A percentile compares a stretch with the other conserved stretches of the same genome.
Evolutionary conservation across 2,888 invertebrate species (phyloP).

Genomic region (Gortyna flavago): DNA sequence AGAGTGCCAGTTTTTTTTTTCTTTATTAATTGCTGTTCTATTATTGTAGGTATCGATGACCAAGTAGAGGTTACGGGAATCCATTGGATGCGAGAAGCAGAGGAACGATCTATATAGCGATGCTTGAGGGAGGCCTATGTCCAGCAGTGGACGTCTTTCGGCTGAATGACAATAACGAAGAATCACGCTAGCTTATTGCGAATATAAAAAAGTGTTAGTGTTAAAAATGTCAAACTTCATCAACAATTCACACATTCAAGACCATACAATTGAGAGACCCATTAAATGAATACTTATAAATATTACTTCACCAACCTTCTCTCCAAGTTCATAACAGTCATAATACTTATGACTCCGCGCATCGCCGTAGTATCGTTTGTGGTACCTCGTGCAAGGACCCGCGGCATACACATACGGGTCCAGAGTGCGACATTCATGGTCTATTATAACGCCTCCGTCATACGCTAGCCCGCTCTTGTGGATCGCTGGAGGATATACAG

Average conservation of each 20-base stretch:
- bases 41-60: neutral
- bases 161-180: neutral
- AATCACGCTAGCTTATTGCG: neutral
- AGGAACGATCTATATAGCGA: neutral
- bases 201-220: neutral
- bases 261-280: neutral
- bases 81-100: neutral
- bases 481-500: slow-evolving; percentile 82
- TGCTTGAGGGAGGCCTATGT: neutral
- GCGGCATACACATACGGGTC: slow-evolving; percentile 92
- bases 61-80: neutral
- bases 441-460: slow-evolving; percentile 91
- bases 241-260: neutral
- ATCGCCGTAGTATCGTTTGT: slow-evolving; percentile 88
- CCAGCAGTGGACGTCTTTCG: neutral
- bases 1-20: too few species aligned
- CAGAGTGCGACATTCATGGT: slow-evolving; percentile 91
- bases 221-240: neutral
- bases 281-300: neutral
- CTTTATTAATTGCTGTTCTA: neutral
- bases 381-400: slow-evolving; percentile 92
- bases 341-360: slow-evolving; percentile 90
- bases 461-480: slow-evolving; percentile 89
- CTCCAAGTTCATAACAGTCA: slow-evolving; percentile 91
- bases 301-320: slow-evolving; percentile 80